phyloP scores from a whole-genome alignment of 2,113 vertebrate species.

The Addax nasomaculatus region DNA sequence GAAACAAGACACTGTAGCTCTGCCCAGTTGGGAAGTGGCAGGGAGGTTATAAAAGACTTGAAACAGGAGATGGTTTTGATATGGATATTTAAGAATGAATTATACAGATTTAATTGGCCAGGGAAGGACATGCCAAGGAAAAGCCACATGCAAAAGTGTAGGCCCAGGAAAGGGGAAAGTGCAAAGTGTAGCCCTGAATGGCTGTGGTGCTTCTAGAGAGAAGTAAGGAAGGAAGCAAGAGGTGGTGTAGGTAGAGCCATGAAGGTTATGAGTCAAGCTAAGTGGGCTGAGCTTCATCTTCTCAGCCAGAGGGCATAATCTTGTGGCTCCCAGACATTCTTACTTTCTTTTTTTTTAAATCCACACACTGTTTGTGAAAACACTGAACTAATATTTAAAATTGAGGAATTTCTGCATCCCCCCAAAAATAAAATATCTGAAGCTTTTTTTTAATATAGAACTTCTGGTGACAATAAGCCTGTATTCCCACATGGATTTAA shows the following conservation, averaged over 20 bases:
- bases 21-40: neutral
- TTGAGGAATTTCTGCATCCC: neutral
- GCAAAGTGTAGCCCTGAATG: neutral
- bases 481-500: neutral
- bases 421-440: neutral
- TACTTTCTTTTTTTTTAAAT: neutral
- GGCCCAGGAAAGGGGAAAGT: neutral
- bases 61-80: neutral
- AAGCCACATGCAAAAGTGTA: neutral
- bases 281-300: neutral
- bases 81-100: neutral
- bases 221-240: neutral
- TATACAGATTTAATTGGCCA: neutral
- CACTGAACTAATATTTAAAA: neutral
- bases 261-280: neutral
- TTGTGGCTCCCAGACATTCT: neutral
- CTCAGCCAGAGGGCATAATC: neutral
- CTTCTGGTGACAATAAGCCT: neutral
- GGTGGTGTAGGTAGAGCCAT: accelerated
- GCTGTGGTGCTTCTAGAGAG: neutral
- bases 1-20: neutral
- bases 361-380: neutral
- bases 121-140: neutral
- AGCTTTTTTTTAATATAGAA: neutral
- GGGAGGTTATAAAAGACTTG: neutral